A percentile compares a stretch with the other conserved stretches of the same genome.
Evolutionary conservation across 2,797 vertebrate genomes (phyloP).

Genomic region (Diplodus puntazzo): DNA sequence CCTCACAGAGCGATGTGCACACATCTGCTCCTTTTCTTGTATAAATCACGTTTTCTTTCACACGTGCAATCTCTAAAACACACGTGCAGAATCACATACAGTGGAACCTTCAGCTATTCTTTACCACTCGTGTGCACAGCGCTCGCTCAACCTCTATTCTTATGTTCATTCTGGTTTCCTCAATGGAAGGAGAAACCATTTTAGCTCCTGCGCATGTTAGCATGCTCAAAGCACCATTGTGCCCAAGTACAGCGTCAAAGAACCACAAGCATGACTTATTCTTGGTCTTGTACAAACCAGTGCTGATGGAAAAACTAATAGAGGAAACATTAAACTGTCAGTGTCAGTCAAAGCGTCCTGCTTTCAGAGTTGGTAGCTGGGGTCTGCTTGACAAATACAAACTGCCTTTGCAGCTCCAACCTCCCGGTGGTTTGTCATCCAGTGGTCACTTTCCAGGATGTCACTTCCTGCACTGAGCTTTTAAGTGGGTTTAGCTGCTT

Average conservation of each 20-base stretch:
- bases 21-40: slow-evolving; percentile 63
- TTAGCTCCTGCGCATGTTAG: slow-evolving; percentile 1
- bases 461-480: slow-evolving; percentile 42
- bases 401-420: slow-evolving; percentile 4
- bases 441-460: slow-evolving; percentile 50
- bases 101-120: slow-evolving; percentile 7
- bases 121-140: not conserved
- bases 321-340: slow-evolving; percentile 43
- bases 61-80: slow-evolving; percentile 23
- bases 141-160: not conserved
- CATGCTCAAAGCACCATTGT: not conserved
- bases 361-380: slow-evolving; percentile 8
- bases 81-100: slow-evolving; percentile 22
- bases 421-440: slow-evolving; percentile 21
- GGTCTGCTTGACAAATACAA: slow-evolving; percentile 31
- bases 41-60: slow-evolving; percentile 34
- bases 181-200: slow-evolving; percentile 19
- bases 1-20: slow-evolving; percentile 47
- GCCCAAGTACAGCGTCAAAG: not conserved
- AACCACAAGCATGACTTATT: not conserved
- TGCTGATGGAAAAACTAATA: slow-evolving; percentile 47
- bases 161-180: slow-evolving; percentile 18
- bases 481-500: slow-evolving; percentile 35
- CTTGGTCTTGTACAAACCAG: slow-evolving; percentile 17
- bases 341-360: slow-evolving; percentile 31